Evolutionary conservation across 2,888 invertebrate genomes (phyloP).

Genomic region (Dolomedes plantarius): DNA sequence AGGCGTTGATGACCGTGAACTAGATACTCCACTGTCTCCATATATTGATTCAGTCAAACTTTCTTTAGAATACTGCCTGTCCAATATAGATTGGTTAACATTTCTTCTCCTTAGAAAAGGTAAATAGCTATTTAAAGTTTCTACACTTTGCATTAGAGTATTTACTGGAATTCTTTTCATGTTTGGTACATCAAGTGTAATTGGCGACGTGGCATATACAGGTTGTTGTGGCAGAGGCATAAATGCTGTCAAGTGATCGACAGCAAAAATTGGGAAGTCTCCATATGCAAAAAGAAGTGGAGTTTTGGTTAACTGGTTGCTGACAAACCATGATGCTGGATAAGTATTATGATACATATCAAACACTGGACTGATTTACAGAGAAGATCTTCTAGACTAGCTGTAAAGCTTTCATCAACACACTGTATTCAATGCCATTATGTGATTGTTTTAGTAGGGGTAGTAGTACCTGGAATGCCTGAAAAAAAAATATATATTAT

Average conservation of each 20-base stretch:
- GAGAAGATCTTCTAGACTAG: neutral
- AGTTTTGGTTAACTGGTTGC: slow-evolving; percentile 54
- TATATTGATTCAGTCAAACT: slow-evolving; percentile 44
- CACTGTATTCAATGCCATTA: neutral
- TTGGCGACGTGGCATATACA: slow-evolving; percentile 38
- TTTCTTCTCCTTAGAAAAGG: slow-evolving; percentile 57
- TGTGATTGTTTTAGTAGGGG: neutral
- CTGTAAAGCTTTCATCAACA: slow-evolving; percentile 1
- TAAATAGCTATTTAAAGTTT: slow-evolving; percentile 56
- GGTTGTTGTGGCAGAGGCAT: slow-evolving; percentile 43
- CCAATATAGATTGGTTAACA: slow-evolving; percentile 19
- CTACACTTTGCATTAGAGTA: slow-evolving; percentile 62
- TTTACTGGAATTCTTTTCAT: slow-evolving; percentile 59
- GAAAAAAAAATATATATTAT: neutral
- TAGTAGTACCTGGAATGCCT: neutral
- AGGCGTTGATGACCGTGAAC: slow-evolving; percentile 66
- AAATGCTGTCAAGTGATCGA: slow-evolving; percentile 58
- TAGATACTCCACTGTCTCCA: slow-evolving; percentile 62
- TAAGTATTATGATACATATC: slow-evolving; percentile 62
- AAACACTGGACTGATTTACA: neutral
- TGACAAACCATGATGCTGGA: slow-evolving; percentile 56
- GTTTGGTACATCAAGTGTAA: slow-evolving; percentile 53
- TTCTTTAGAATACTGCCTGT: slow-evolving; percentile 59
- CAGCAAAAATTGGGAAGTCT: slow-evolving; percentile 45
- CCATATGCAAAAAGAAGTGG: slow-evolving; percentile 55